These are phyloP conservation scores for Microtus obscurus DNA, from an alignment of 2,797 vertebrate species.

Conservation along the genomic window DNA sequence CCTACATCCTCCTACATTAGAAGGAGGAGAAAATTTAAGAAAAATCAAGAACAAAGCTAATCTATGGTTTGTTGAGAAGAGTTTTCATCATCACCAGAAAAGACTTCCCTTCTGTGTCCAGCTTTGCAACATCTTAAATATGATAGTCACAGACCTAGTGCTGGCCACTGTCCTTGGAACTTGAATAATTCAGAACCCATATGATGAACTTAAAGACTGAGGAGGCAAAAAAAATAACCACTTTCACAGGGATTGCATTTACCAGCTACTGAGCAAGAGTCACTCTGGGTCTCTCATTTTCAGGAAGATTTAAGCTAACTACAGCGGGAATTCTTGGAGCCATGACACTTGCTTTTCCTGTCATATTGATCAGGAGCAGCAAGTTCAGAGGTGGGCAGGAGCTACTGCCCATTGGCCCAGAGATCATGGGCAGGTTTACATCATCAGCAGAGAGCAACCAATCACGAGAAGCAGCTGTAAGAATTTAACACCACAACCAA, in stretches of 20 bases:
- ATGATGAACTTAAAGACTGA: slow-evolving; percentile 4
- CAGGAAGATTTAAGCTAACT: not conserved
- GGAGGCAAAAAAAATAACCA: not conserved
- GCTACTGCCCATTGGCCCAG: not conserved
- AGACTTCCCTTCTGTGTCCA: not conserved
- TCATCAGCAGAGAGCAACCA: not conserved
- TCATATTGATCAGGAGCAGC: not conserved
- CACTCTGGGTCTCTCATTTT: not conserved
- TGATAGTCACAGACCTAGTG: not conserved
- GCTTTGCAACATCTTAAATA: not conserved
- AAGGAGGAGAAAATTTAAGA: not conserved
- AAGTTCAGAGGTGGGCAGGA: slow-evolving; percentile 15
- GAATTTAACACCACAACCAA: slow-evolving; percentile 1
- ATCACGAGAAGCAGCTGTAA: slow-evolving; percentile 28
- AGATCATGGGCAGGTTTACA: not conserved
- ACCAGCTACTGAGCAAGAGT: not conserved
- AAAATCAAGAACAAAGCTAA: not conserved
- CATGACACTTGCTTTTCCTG: not conserved
- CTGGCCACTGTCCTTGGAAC: not conserved
- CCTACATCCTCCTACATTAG: not conserved
- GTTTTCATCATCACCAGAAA: not conserved
- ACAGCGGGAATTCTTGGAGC: not conserved
- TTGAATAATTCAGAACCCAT: not conserved
- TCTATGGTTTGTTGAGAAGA: slow-evolving; percentile 7
- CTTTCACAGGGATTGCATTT: not conserved